A percentile compares a stretch with the other conserved stretches of the same genome.
phyloP scores from a whole-genome alignment of 2,888 invertebrate species.

The Doris montereyensis region DNA sequence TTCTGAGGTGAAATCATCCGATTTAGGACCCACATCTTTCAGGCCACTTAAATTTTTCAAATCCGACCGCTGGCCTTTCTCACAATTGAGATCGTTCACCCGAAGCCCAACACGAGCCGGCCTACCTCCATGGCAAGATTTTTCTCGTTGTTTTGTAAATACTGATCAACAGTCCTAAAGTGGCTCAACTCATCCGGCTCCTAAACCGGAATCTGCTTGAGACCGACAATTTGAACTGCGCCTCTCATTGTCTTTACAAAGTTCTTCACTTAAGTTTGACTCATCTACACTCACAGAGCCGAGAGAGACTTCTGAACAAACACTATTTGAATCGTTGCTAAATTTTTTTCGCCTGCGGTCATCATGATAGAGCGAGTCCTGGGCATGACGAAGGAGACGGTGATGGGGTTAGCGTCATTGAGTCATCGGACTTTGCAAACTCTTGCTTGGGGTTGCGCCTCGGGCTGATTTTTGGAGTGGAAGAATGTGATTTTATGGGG shows the following conservation, averaged over 20 bases:
- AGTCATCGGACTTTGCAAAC: conserved; percentile 56
- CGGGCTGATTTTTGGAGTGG: conserved; percentile 62
- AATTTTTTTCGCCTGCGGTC: conserved; percentile 44
- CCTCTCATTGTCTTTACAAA: conserved; percentile 42
- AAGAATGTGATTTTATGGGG: conserved; percentile 61
- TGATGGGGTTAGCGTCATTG: conserved; percentile 50
- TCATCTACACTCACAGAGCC: conserved; percentile 53
- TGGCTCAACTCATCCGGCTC: conserved; percentile 45
- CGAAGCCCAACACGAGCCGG: conserved; percentile 56
- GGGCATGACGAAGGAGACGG: conserved; percentile 58
- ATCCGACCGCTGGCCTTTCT: conserved; percentile 51
- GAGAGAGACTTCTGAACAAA: conserved; percentile 51
- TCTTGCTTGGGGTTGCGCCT: conserved; percentile 62
- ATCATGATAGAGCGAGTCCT: conserved; percentile 36
- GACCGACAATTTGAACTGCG: conserved; percentile 56
- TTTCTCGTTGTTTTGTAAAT: conserved; percentile 64
- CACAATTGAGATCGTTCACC: conserved; percentile 61
- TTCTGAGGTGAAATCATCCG: conserved; percentile 62
- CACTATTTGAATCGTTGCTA: conserved; percentile 54
- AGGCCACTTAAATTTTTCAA: conserved; percentile 47
- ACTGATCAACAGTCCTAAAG: conserved; percentile 11
- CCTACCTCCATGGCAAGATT: conserved; percentile 46
- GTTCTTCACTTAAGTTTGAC: conserved; percentile 15
- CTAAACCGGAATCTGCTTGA: conserved; percentile 60
- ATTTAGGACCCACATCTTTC: conserved; percentile 45